phyloP scores from a whole-genome alignment of 2,113 vertebrate genomes.

The Limanda limanda region DNA sequence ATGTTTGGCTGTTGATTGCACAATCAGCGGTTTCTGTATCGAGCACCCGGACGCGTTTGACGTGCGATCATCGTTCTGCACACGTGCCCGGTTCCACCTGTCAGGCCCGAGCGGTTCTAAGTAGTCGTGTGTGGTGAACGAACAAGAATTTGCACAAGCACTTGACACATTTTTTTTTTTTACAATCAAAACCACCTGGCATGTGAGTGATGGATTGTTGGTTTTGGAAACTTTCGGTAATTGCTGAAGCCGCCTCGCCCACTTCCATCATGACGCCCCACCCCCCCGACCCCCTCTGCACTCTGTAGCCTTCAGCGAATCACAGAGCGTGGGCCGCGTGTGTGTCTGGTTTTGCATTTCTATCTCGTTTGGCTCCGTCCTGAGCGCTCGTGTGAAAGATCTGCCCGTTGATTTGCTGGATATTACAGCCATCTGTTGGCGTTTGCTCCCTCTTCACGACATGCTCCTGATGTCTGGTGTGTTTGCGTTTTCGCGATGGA shows the following conservation, averaged over 20 bases:
- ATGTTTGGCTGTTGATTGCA: too few species aligned
- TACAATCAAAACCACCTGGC: neutral
- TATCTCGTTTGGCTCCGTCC: slow-evolving; percentile 31
- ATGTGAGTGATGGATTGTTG: neutral
- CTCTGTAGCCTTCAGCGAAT: slow-evolving; percentile 29
- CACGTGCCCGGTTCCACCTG: too few species aligned
- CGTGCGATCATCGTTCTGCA: too few species aligned
- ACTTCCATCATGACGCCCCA: neutral
- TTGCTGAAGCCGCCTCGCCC: neutral
- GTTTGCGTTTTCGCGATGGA: slow-evolving; percentile 70
- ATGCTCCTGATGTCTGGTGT: slow-evolving; percentile 56
- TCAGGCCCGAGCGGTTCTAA: too few species aligned
- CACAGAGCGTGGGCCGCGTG: neutral
- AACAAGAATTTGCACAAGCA: too few species aligned
- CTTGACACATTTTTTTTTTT: neutral
- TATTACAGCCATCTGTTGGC: slow-evolving; percentile 81
- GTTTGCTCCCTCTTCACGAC: slow-evolving; percentile 67
- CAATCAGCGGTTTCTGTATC: too few species aligned
- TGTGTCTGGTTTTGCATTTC: slow-evolving; percentile 64
- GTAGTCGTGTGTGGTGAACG: neutral
- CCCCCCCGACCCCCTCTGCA: too few species aligned
- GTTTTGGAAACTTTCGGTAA: slow-evolving; percentile 16
- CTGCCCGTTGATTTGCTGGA: slow-evolving; percentile 61
- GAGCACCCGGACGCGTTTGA: too few species aligned
- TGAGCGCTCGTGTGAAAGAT: slow-evolving; percentile 56